phyloP scores from a whole-genome alignment of 2,797 vertebrate genomes.

The Diplodus puntazzo region DNA sequence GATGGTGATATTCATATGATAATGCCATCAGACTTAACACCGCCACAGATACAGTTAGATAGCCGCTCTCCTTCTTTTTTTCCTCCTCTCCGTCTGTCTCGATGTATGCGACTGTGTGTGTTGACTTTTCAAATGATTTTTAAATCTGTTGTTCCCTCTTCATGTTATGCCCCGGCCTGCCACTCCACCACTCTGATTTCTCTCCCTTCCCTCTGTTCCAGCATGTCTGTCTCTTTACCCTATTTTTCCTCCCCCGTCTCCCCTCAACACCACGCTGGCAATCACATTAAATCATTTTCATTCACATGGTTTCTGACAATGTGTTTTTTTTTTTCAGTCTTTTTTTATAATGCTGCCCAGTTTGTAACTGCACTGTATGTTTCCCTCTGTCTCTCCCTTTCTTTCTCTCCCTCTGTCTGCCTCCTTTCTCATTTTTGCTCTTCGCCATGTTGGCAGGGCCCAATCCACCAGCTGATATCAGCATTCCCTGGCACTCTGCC shows the following conservation, averaged over 20 bases:
- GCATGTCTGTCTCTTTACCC: constrained; percentile 52
- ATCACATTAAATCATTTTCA: constrained; percentile 75
- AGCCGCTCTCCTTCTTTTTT: constrained; percentile 5
- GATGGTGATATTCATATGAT: constrained; percentile 86
- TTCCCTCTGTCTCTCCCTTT: constrained; percentile 49
- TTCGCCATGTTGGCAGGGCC: constrained; percentile 89
- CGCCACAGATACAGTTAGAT: constrained; percentile 57
- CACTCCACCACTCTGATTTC: constrained; percentile 57
- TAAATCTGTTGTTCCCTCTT: constrained; percentile 57
- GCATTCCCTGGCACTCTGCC: constrained; percentile 90
- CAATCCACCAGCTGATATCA: constrained; percentile 91
- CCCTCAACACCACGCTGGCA: constrained; percentile 69
- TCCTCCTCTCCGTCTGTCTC: constrained; percentile 18
- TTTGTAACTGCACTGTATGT: constrained; percentile 69
- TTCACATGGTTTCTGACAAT: constrained; percentile 70
- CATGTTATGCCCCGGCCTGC: constrained; percentile 57
- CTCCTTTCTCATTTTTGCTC: constrained; percentile 78
- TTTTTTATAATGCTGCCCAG: constrained; percentile 59
- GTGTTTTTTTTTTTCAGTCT: constrained; percentile 26
- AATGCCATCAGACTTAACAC: constrained; percentile 77
- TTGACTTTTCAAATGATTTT: constrained; percentile 63
- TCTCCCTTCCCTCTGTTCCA: constrained; percentile 60
- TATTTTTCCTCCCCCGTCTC: constrained; percentile 23
- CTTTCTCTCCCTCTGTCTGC: constrained; percentile 65
- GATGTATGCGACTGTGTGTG: constrained; percentile 50